phyloP scores from a whole-genome alignment of 2,797 vertebrate genomes.

The Tympanoctomys barrerae region DNA sequence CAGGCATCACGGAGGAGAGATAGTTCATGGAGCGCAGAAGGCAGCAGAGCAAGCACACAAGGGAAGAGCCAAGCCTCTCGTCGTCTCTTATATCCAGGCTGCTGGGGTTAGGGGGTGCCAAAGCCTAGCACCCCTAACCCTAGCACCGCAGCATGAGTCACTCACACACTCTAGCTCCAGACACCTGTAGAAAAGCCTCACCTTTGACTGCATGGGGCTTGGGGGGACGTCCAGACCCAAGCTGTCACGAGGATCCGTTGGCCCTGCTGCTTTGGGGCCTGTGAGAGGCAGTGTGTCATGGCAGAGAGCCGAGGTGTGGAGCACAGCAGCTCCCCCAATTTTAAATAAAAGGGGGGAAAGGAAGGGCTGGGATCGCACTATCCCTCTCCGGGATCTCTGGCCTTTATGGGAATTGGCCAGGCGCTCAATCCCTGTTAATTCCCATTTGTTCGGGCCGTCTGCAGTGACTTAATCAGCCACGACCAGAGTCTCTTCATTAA shows the following conservation, averaged over 20 bases:
- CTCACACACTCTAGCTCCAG: not conserved
- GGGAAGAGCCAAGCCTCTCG: not conserved
- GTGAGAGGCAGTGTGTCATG: not conserved
- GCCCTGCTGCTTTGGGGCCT: not conserved
- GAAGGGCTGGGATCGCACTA: not conserved
- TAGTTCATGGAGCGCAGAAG: not conserved
- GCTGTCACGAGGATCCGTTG: not conserved
- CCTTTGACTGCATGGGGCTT: not conserved
- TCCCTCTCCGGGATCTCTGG: not conserved
- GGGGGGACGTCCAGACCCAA: not conserved
- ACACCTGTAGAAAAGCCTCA: not conserved
- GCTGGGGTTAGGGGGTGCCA: not conserved
- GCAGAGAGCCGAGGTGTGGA: not conserved
- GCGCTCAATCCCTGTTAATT: slow-evolving; percentile 24
- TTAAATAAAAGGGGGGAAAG: not conserved
- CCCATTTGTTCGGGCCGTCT: not conserved
- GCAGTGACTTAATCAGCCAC: slow-evolving; percentile 42
- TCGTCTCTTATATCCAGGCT: not conserved
- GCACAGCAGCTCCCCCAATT: not conserved
- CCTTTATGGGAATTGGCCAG: slow-evolving; percentile 33
- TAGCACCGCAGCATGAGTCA: not conserved
- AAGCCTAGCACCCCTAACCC: not conserved
- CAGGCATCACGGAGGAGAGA: not conserved
- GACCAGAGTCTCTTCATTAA: slow-evolving; percentile 54
- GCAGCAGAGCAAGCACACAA: not conserved